phyloP scores from a whole-genome alignment of 2,888 invertebrate genomes.

The Acanthosepion esculentum region DNA sequence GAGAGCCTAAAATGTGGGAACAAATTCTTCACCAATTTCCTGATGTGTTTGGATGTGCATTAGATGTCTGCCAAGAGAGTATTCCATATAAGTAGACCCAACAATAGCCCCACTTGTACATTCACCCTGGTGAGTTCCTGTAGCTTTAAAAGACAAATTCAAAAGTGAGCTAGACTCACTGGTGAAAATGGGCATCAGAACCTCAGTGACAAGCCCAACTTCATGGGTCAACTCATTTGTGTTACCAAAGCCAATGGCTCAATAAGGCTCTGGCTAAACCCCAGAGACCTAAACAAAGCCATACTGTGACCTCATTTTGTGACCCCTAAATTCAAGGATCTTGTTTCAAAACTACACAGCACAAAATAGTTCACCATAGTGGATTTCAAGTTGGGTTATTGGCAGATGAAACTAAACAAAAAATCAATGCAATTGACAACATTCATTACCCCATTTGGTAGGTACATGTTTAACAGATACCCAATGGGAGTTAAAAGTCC shows the following conservation, averaged over 20 bases:
- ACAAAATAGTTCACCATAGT: neutral
- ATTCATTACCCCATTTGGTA: neutral
- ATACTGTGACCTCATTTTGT: neutral
- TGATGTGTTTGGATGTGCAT: neutral
- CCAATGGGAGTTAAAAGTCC: neutral
- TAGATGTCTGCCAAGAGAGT: neutral
- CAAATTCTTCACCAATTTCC: no score
- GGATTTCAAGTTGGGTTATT: neutral
- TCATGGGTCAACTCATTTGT: neutral
- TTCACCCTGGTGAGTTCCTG: neutral
- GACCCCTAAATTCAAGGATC: neutral
- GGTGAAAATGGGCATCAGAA: neutral
- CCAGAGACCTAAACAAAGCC: neutral
- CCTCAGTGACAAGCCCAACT: neutral
- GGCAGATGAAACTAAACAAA: neutral
- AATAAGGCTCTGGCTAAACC: neutral
- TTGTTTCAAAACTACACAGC: neutral
- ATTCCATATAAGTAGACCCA: neutral
- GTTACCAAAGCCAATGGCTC: neutral
- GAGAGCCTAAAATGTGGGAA: no score
- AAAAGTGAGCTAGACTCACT: neutral
- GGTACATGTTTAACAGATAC: neutral
- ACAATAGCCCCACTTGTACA: neutral
- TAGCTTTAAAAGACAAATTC: neutral
- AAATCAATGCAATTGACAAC: neutral